Conservation (phyloP, 2,797 vertebrate species). For the Artibeus lituratus region DNA sequence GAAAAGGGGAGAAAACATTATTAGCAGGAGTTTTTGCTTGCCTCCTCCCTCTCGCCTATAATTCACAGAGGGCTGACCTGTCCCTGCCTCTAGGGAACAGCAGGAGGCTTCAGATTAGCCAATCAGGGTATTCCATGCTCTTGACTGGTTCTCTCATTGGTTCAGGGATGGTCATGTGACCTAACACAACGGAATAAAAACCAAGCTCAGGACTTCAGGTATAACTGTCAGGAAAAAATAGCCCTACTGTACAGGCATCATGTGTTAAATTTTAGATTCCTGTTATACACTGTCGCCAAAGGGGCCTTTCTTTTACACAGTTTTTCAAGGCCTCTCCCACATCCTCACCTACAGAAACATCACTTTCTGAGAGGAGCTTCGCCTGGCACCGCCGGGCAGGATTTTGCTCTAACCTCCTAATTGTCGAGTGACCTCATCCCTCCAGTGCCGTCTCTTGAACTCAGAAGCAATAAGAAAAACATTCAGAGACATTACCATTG, state of each 20-base stretch:
- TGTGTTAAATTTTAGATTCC: neutral
- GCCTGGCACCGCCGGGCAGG: neutral
- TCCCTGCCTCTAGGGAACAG: neutral
- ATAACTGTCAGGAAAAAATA: neutral
- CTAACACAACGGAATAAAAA: neutral
- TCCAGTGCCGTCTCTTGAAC: neutral
- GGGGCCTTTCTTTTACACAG: neutral
- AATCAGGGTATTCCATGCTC: neutral
- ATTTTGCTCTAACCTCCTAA: neutral
- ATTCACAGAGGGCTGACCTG: neutral
- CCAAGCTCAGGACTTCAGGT: neutral
- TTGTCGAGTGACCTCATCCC: neutral
- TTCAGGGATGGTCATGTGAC: neutral
- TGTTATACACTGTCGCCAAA: fast-evolving
- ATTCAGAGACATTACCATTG: neutral
- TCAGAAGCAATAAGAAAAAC: neutral
- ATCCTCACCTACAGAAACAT: neutral
- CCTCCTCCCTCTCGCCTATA: neutral
- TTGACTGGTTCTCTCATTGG: neutral
- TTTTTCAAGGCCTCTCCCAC: neutral
- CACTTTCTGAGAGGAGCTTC: neutral
- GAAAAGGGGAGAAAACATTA: neutral
- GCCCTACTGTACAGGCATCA: fast-evolving
- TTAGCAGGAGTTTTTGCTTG: neutral
- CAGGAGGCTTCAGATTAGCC: neutral